Evolutionary conservation across 1,140 invertebrate species (phyloP), one percentile per base, ranked within the genome.

Genomic region (Ganaspis sp.): DNA sequence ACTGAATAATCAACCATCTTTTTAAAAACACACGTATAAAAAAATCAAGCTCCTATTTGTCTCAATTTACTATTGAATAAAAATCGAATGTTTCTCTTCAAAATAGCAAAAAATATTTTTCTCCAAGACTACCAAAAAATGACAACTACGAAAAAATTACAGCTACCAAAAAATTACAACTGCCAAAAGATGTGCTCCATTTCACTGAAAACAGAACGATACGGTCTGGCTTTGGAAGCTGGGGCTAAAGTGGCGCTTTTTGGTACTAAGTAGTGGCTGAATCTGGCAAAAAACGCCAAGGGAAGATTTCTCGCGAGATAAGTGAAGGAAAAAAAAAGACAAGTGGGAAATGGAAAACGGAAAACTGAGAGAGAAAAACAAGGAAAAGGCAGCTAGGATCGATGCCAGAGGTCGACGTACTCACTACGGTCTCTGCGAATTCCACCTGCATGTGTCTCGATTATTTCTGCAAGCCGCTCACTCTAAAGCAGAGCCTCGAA

Each of bases 331-430:
- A 53, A 80, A n/a, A 73, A 80, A 78, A 76, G 45, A 73, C 78
- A 78, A 72, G 42, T 45, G 71, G 64, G 69, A 75, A 79, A 72
- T 77, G 76, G 80, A 76, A 82, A 69, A 77, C 74, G 80, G 76
- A 79, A 80, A 69, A 74, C 49, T 21, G 72, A 81, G 80, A 81
- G 80, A 78, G 73, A 75, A 82, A 82, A 82, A 82, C 75, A 82
- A 79, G 79, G 81, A 82, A 82, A 82, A 79, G 77, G 71, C 73
- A 53, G 74, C 38, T 75, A 74, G 72, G 78, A 82, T 82, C 81
- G 81, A 82, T 82, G 80, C 73, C 42, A 69, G 81, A 82, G 81
- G 81, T 82, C 78, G 81, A 78, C 81, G 81, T 82, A 82, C 81
- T 70, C 81, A 74, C 74, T 49, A 74, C 78, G 78, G 78, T 74